Percentiles rank a stretch among this genome's conserved stretches.
Conservation (phyloP, 2,113 vertebrate species). For the Percopsis transmontana region DNA sequence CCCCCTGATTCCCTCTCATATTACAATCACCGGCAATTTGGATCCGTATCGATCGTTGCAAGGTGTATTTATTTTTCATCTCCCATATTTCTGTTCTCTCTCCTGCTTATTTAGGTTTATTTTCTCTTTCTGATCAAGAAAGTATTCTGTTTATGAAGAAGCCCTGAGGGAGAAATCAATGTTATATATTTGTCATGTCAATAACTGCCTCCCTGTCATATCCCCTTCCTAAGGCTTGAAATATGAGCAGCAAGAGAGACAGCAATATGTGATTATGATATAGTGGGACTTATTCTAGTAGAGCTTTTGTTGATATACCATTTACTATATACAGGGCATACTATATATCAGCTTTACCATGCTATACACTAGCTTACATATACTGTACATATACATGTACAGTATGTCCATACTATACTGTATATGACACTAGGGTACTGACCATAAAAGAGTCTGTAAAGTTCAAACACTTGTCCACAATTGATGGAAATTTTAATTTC, state of each 20-base stretch:
- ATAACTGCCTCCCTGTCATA: too few relatives aligned
- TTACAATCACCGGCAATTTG: conserved; percentile 10
- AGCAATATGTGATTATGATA: not conserved
- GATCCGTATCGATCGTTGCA: conserved; percentile 22
- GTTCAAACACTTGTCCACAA: too few relatives aligned
- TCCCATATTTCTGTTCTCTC: not conserved
- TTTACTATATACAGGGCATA: too few relatives aligned
- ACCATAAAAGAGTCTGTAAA: too few relatives aligned
- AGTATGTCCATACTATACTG: too few relatives aligned
- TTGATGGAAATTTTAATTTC: too few relatives aligned
- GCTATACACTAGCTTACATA: too few relatives aligned
- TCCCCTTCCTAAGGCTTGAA: conserved; percentile 19
- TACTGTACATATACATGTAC: too few relatives aligned
- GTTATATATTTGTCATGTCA: not conserved
- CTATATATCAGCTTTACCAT: too few relatives aligned
- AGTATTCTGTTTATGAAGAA: not conserved
- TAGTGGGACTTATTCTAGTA: too few relatives aligned
- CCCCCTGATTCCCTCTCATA: conserved; percentile 6
- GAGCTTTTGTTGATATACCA: too few relatives aligned
- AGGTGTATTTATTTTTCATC: conserved; percentile 9
- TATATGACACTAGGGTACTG: too few relatives aligned
- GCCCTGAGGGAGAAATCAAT: not conserved
- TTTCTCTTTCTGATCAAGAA: not conserved
- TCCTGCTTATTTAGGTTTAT: not conserved
- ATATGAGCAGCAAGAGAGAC: conserved; percentile 10